Evolutionary conservation across 2,888 invertebrate species (phyloP), one percentile per base, ranked within the genome.

Genomic region (Cosmopolites sordidus): DNA sequence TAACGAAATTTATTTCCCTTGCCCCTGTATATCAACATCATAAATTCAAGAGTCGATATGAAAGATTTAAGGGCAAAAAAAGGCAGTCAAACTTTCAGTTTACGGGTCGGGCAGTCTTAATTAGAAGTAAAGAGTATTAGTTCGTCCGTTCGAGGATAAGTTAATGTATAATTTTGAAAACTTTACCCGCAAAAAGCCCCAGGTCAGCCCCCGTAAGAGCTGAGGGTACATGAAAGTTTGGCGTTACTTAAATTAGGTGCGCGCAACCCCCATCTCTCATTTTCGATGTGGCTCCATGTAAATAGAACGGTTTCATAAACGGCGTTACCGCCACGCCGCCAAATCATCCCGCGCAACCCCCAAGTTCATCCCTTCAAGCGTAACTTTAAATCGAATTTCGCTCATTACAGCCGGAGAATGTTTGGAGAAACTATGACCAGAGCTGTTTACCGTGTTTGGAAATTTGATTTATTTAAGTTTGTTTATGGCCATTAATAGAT

Each of bases 341-440:
- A 22, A 22, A 22, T 8, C 22, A 22, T 8, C 22, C 22, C 22
- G 4, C 22, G 3, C 22, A 8, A 5, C 22, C 8, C 22, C 4
- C 22, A 22, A 3, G 22, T 4, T 11, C 33, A 11, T 33, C 33
- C 6, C 8, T 17, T 16, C 14, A 12, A 17, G 15, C 45, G 12
- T 17, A 45, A 45, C 33, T 45, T 33, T 33, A 18, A 45, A 45
- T 17, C 45, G 33, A 37, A 45, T 45, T 45, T 37, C 17, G 11
- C 5, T 30, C 16, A 30, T 30, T 12, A 11, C 33, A 4, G 33
- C 33, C 3, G 33, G 33, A 4, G 2, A 12, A 12, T 11, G 3
- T 33, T 11, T 33, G 33, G n/a, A n/a, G n/a, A n/a, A 33, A 33
- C 11, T 33, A 33, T 33, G 33, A 33, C 33, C 33, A 8, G 22